Percentiles rank a stretch among this genome's conserved stretches.
Conservation (phyloP, 2,888 invertebrate genomes). For the Slavum lentiscoides region DNA sequence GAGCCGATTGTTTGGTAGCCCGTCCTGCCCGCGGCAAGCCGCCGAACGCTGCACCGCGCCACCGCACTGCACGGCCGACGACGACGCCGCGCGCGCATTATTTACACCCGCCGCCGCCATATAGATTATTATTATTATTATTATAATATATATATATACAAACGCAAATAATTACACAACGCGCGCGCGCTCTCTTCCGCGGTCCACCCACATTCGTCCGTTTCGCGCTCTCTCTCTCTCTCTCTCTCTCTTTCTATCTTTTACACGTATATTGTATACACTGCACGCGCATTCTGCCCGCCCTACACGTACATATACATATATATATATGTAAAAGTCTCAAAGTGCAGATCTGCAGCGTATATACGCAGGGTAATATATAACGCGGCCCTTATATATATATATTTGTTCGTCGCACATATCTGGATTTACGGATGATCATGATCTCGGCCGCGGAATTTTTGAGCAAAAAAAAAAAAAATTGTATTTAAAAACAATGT, state of each 20-base stretch:
- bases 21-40: constrained; percentile 11
- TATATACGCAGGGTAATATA: no score
- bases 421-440: no score
- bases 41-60: background rate
- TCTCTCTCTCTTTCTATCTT: background rate
- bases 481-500: no score
- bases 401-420: no score
- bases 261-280: background rate
- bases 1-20: constrained; percentile 36
- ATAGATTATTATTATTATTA: constrained; percentile 12
- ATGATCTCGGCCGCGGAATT: no score
- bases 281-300: background rate
- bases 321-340: no score
- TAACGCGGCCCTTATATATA: no score
- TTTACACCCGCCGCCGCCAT: constrained; percentile 43
- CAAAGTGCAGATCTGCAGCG: no score
- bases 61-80: no score
- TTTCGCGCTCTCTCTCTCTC: background rate
- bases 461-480: no score
- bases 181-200: background rate
- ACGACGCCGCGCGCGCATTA: constrained; percentile 12
- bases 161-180: constrained; percentile 51
- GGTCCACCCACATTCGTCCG: background rate
- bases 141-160: background rate
- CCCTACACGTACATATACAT: background rate